Base-by-base conservation (phyloP, 2,888 invertebrate genomes). In the Torymus auratus region DNA sequence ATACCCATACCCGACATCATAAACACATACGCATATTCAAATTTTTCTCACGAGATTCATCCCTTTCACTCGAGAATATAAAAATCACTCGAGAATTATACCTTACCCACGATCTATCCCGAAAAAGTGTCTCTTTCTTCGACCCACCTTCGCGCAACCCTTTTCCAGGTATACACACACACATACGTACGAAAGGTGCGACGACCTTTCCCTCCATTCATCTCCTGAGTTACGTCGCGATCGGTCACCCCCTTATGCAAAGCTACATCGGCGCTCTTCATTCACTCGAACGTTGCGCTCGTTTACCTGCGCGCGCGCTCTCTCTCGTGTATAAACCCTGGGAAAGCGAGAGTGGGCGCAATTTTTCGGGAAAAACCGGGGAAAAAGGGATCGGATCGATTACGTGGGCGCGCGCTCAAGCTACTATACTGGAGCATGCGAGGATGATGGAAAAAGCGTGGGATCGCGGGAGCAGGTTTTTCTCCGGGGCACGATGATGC, bases 221-320 rank as follows among this genome's bases (percentile, higher is more conserved):
- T 23, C 52, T 60, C 20, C 10, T 41, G 14, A n/a, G 78, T 71
- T 78, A 28, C 71, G 78, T 70, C 58, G 28, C 15, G 56, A 53
- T 68, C 65, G 76, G 69, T 83, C 81, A 82, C 82, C 83, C 84
- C 87, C 88, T 88, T 88, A 88, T 88, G 88, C 87, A 88, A 88
- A 88, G 85, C 84, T 73, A 41, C 41, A 41, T 41, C 28, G 3
- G 7, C 7, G 41, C 41, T 41, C 41, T 41, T 10, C 41, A 41
- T 41, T 41, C 41, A 41, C 1, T 41, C 28, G 5, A 28, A 28
- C 1, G 41, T 41, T 41, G 41, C 41, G 41, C 7, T 41, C 41
- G 41, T 7, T 41, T 41, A 41, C 41, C 41, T 41, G 41, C 41
- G 41, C 7, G 7, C 41, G 41, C 7, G 5, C 41, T 7, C 7